Evolutionary conservation across 2,888 invertebrate genomes (phyloP), one percentile per base, ranked within the genome.

Genomic region (Desoria tigrina): DNA sequence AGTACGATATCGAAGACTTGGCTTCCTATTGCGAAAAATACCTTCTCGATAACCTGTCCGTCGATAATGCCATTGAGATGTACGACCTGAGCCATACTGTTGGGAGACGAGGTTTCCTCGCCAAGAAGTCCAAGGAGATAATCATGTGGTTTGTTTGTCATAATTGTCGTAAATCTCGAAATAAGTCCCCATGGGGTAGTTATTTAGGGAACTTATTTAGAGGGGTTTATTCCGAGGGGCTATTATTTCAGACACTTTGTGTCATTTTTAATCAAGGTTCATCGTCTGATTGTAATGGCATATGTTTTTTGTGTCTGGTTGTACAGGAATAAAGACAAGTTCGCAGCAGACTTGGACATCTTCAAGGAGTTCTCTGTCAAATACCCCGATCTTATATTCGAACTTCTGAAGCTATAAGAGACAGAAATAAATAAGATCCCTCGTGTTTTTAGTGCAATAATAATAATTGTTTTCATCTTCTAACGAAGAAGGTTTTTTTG

Each of bases 311-410:
- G 37, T 28, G n/a, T 61, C 49, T 51, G 55, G 6, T 53, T 59
- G 4, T 61, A 11, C 53, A 72, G 72, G 72, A 72, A 72, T 62
- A 69, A 64, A 59, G 63, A 66, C 51, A 65, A 64, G 24, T 70
- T 70, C 56, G 68, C 59, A 2, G 49, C 58, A n/a, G 67, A 73
- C 42, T 62, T 68, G 39, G 58, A 73, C 32, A 60, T 56, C 11
- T 67, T 72, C 21, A 65, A 62, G 51, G 63, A 65, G 2, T 70
- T 72, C 42, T 58, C 65, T 26, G 45, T 24, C 16, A 72, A 72
- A 55, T 72, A 70, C 42, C 72, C 72, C 0, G 70, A 72, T 57
- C 58, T 72, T 1, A 64, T 70, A 54, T 68, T 72, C 49, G 66
- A 72, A 39, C 45, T 72, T 2, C 49, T 72, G 23, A 68, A 63